These are phyloP conservation scores for Channa striata DNA, from an alignment of 2,797 vertebrate genomes.

Conservation along the genomic window DNA sequence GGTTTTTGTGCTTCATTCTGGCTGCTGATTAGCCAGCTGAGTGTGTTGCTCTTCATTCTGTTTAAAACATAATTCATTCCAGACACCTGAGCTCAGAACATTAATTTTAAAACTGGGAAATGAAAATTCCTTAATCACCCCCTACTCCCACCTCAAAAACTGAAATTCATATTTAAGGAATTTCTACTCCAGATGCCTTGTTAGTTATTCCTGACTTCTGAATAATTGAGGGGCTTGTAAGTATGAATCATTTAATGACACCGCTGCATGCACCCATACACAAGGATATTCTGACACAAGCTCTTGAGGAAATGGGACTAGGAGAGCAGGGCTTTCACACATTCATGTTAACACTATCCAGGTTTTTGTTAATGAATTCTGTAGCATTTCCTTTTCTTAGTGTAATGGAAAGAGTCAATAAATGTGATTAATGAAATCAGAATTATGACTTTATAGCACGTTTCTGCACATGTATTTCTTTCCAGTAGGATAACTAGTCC, in stretches of 20 bases:
- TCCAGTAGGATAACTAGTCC: not conserved
- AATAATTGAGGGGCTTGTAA: constrained; percentile 77
- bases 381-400: constrained; percentile 11
- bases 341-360: constrained; percentile 21
- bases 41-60: constrained; percentile 8
- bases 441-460: not conserved
- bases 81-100: constrained; percentile 12
- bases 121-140: constrained; percentile 9
- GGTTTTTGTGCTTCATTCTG: not conserved
- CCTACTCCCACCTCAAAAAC: not conserved
- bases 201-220: constrained; percentile 76
- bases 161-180: constrained; percentile 50
- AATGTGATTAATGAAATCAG: constrained; percentile 25
- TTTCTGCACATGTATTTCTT: too few species aligned
- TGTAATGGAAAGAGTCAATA: not conserved
- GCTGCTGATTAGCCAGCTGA: too few species aligned
- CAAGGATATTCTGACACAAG: constrained; percentile 37
- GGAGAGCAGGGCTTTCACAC: constrained; percentile 40
- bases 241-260: constrained; percentile 75
- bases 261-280: constrained; percentile 36
- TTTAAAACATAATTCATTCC: constrained; percentile 12
- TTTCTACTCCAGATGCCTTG: constrained; percentile 65
- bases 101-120: constrained; percentile 21
- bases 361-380: constrained; percentile 58
- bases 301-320: constrained; percentile 24